These are phyloP conservation scores for Pseudorhombus dupliciocellatus DNA, from an alignment of 2,113 vertebrate species.

Conservation along the genomic window DNA sequence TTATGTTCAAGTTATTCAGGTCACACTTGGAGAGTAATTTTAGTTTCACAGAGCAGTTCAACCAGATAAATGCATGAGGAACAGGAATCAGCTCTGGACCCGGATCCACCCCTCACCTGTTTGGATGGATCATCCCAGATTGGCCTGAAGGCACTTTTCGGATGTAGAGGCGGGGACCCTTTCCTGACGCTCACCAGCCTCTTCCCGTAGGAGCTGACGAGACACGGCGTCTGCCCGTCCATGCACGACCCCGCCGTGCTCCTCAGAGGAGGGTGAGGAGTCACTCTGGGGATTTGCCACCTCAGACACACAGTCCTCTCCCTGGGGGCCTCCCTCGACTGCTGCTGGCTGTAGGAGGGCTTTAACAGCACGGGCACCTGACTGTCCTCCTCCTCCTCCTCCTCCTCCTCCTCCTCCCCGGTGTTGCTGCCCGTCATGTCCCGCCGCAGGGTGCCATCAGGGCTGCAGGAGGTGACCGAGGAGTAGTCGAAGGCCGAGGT, in stretches of 20 bases:
- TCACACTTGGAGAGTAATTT: too few species aligned
- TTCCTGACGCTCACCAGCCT: slow-evolving; percentile 66
- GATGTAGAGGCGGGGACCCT: slow-evolving; percentile 66
- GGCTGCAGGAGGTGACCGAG: slow-evolving; percentile 81
- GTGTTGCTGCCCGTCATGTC: slow-evolving; percentile 51
- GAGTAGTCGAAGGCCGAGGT: slow-evolving; percentile 82
- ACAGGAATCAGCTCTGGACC: background rate
- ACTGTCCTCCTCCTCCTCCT: slow-evolving; percentile 77
- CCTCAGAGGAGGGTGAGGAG: slow-evolving; percentile 71
- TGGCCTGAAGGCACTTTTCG: slow-evolving; percentile 76
- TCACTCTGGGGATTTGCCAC: slow-evolving; percentile 80
- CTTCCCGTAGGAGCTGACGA: slow-evolving; percentile 54
- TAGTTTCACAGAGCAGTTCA: too few species aligned
- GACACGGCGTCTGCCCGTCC: slow-evolving; percentile 35
- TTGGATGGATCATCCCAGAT: slow-evolving; percentile 79
- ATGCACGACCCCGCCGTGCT: slow-evolving; percentile 28
- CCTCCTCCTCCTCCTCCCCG: slow-evolving; percentile 70
- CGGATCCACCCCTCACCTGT: slow-evolving; percentile 63
- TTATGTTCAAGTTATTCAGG: background rate
- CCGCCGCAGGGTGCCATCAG: slow-evolving; percentile 71
- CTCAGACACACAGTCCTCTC: slow-evolving; percentile 76
- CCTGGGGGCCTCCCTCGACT: slow-evolving; percentile 36
- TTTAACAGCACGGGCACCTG: slow-evolving; percentile 81
- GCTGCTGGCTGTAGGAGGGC: slow-evolving; percentile 65
- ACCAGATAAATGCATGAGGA: too few species aligned